phyloP scores from a whole-genome alignment of 2,113 vertebrate species.

The Cryptomyrus ogoouensis region DNA sequence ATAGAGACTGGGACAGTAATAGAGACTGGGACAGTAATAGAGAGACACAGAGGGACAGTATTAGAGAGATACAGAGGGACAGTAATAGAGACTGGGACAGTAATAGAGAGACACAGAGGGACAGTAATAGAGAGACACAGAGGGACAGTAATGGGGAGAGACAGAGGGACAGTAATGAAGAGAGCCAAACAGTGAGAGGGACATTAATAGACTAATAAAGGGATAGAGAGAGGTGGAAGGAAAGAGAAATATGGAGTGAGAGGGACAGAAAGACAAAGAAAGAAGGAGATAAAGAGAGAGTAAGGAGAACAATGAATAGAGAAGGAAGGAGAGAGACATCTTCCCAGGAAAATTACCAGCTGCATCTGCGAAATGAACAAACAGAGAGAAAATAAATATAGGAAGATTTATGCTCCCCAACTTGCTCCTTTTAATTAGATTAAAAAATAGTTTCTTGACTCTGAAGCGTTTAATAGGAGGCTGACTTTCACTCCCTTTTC shows the following conservation, averaged over 20 bases:
- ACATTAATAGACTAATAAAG: not conserved
- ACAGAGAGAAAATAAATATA: conserved; percentile 9
- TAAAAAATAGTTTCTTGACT: conserved; percentile 15
- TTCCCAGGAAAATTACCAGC: not conserved
- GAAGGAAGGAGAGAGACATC: not conserved
- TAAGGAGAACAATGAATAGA: not conserved
- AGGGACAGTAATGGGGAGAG: no score
- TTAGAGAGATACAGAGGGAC: no score
- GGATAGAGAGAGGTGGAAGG: not conserved
- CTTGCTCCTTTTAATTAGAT: conserved; percentile 22
- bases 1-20: no score
- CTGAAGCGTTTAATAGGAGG: not conserved
- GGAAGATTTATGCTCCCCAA: conserved; percentile 12
- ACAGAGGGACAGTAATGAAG: no score
- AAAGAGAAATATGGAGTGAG: not conserved
- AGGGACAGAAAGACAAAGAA: not conserved
- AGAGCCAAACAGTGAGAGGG: not conserved
- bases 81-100: no score
- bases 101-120: no score
- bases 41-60: no score
- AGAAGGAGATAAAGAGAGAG: not conserved
- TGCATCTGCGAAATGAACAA: conserved; percentile 11
- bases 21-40: no score
- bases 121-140: no score
- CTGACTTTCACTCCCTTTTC: not conserved